Evolutionary conservation across 2,888 invertebrate genomes (phyloP).

Genomic region (Drosophila flavopinicola): DNA sequence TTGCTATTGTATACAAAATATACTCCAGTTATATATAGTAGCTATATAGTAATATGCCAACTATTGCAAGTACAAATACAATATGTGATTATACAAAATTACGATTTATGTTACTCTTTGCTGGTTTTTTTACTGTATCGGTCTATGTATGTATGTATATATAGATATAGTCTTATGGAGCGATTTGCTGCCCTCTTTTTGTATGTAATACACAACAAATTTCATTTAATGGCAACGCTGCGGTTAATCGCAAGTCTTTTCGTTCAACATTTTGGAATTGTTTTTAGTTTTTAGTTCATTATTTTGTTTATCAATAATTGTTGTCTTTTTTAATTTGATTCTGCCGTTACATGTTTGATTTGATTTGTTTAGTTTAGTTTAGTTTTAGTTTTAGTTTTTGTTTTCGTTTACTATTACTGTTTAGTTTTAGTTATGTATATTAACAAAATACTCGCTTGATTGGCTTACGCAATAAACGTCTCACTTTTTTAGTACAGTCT

Average conservation of each 20-base stretch:
- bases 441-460: conserved; percentile 60
- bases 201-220: conserved; percentile 30
- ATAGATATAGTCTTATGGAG: conserved; percentile 36
- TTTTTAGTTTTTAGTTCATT: conserved; percentile 27
- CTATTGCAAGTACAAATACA: conserved; percentile 25
- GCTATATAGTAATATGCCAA: conserved; percentile 13
- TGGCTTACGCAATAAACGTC: conserved; percentile 64
- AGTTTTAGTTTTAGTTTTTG: conserved; percentile 1
- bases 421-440: conserved; percentile 23
- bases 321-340: conserved; percentile 40
- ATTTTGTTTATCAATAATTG: conserved; percentile 30
- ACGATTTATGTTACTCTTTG: background rate
- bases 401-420: conserved; percentile 14
- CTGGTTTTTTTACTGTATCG: conserved; percentile 1
- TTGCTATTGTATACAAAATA: conserved; percentile 38
- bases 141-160: conserved; percentile 14
- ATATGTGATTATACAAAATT: conserved; percentile 9
- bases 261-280: conserved; percentile 76
- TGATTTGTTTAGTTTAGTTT: conserved; percentile 6
- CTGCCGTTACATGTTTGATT: conserved; percentile 47
- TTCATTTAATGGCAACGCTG: conserved; percentile 57
- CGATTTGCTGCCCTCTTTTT: conserved; percentile 10
- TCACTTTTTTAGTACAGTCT: conserved; percentile 47
- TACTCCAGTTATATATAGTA: conserved; percentile 8
- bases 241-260: conserved; percentile 72